These are phyloP conservation scores for Cancer borealis DNA, from an alignment of 2,888 invertebrate genomes.

Conservation along the genomic window DNA sequence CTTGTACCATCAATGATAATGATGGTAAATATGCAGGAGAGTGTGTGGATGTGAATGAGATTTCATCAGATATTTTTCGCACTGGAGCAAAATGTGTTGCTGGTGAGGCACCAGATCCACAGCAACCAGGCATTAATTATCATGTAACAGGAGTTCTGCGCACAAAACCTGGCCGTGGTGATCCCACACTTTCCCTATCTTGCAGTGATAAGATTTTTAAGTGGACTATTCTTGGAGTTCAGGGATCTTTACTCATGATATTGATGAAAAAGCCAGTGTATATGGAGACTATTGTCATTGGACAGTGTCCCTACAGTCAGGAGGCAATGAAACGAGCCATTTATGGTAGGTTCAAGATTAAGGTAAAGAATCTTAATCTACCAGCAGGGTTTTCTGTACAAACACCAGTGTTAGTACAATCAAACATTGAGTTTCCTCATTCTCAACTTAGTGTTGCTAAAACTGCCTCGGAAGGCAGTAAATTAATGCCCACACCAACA, in stretches of 20 bases:
- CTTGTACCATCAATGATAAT: background rate
- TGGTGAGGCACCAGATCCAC: constrained; percentile 83
- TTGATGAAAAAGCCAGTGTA: constrained; percentile 86
- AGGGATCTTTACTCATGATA: constrained; percentile 88
- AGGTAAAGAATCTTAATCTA: constrained; percentile 71
- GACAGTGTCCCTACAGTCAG: constrained; percentile 84
- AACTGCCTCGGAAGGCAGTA: background rate
- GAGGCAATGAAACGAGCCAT: constrained; percentile 84
- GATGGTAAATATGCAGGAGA: background rate
- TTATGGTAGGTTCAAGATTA: constrained; percentile 79
- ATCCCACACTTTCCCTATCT: constrained; percentile 92
- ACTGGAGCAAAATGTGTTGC: constrained; percentile 94
- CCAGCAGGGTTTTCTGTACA: constrained; percentile 78
- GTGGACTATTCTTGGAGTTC: constrained; percentile 92
- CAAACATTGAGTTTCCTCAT: constrained; percentile 77
- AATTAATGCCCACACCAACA: constrained; percentile 82
- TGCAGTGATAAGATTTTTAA: constrained; percentile 96
- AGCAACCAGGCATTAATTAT: constrained; percentile 83
- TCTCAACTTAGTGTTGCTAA: constrained; percentile 79
- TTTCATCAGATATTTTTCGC: constrained; percentile 83
- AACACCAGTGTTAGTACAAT: constrained; percentile 78
- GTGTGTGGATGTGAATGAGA: background rate
- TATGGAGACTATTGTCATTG: constrained; percentile 86
- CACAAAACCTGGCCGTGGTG: constrained; percentile 94
- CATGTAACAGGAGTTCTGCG: constrained; percentile 87